Evolutionary conservation across 2,113 vertebrate species (phyloP), one percentile per base, ranked within the genome.

Genomic region (Procavia capensis): DNA sequence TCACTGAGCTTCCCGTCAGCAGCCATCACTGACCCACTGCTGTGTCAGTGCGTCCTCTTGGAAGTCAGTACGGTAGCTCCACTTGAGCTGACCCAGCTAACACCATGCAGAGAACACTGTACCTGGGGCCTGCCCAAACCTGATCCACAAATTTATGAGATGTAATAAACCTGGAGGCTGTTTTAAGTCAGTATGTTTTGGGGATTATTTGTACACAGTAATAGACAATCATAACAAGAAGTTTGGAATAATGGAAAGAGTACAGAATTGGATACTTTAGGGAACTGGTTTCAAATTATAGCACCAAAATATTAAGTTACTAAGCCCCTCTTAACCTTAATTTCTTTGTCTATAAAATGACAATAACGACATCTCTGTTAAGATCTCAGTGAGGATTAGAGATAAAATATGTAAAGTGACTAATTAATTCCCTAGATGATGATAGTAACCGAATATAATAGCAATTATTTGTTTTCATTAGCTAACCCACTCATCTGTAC

Each of bases 221-320:
- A 39, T 64, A 83, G 45, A 39, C 10, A 64, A 20, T 2, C 16
- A 82, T 29, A 88, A 43, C 1, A n/a, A 9, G 75, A 54, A 31
- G 45, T 90, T 68, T 87, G 47, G 20, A 20, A 14, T n/a, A 41
- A 41, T 57, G 39, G 25, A 50, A 43, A 76, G 20, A 81, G 6
- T 22, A 19, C 3, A 86, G 36, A 31, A 7, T 93, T 83, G 34
- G 2, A 88, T 57, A 85, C 39, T 66, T n/a, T 43, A 68, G 59
- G 61, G 7, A 85, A 19, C 17, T 94, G 19, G 10, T 27, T 95
- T 93, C 75, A 86, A 82, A 93, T 91, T 91, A 45, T 86, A 29
- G 22, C 25, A 74, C 29, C 36, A 89, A 68, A 6, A 66, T 75
- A 61, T 78, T 59, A 78, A n/a, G 34, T 9, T 74, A 11, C 34